Evolutionary conservation across 2,797 vertebrate species (phyloP).

Genomic region (Limnodromus scolopaceus): DNA sequence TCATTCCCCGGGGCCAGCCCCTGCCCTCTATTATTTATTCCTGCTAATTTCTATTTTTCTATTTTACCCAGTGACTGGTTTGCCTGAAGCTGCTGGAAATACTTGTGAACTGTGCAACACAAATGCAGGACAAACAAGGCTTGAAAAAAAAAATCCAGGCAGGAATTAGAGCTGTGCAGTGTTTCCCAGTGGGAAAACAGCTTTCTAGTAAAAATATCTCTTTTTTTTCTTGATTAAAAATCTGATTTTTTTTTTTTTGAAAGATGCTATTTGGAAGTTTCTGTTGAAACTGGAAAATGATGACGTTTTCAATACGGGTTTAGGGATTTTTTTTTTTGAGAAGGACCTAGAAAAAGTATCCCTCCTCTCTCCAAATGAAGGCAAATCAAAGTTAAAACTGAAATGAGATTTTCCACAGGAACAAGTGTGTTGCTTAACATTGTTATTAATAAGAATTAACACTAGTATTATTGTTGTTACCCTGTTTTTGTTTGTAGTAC

Average conservation of each 20-base stretch:
- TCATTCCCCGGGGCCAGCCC: background rate
- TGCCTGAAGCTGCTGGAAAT: background rate
- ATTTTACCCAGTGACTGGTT: background rate
- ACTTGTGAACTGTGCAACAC: background rate
- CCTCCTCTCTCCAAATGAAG: background rate
- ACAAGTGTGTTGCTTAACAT: background rate
- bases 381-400: background rate
- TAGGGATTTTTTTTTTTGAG: background rate
- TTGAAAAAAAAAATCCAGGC: slow-evolving; percentile 11
- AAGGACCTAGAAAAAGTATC: background rate
- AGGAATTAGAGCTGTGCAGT: background rate
- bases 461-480: background rate
- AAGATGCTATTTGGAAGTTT: background rate
- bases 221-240: background rate
- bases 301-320: background rate
- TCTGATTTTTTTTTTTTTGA: background rate
- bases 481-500: background rate
- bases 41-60: background rate
- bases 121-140: background rate
- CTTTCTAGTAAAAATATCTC: background rate
- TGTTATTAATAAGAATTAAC: background rate
- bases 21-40: background rate
- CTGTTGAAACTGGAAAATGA: background rate
- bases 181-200: background rate
- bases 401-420: background rate